Evolutionary conservation across 23 tunicate species (phyloP).

Genomic region (Clavelina lepadiformis): DNA sequence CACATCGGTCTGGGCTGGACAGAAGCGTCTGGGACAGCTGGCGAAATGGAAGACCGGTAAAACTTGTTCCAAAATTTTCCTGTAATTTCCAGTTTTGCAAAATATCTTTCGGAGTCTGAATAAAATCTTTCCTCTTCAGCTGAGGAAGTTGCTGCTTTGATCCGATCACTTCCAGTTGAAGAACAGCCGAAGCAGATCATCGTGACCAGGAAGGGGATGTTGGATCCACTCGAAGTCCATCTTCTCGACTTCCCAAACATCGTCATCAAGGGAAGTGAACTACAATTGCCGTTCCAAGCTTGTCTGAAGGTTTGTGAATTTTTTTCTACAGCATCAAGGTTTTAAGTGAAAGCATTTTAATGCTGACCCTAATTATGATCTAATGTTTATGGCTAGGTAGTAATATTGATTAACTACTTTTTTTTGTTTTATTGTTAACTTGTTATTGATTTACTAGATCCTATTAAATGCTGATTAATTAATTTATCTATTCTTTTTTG

Average conservation of each 20-base stretch:
- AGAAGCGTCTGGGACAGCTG: slow-evolving; percentile 99
- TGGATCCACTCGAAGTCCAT: slow-evolving; percentile 99
- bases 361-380: neutral
- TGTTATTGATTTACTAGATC: no score
- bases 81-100: neutral
- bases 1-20: slow-evolving; percentile 99
- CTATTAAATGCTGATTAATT: no score
- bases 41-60: slow-evolving; percentile 99
- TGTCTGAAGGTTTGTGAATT: slow-evolving; percentile 93
- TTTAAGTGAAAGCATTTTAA: no score
- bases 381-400: neutral
- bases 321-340: neutral
- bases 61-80: neutral
- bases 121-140: slow-evolving; percentile 31
- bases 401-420: neutral
- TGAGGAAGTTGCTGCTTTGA: slow-evolving; percentile 99
- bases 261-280: slow-evolving; percentile 98
- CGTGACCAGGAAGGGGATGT: slow-evolving; percentile 99
- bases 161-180: slow-evolving; percentile 97
- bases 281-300: slow-evolving; percentile 99
- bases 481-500: no score
- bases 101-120: neutral
- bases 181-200: slow-evolving; percentile 99
- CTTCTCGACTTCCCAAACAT: slow-evolving; percentile 99
- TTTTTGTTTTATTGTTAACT: neutral